These are phyloP conservation scores for Zonitis immaculata DNA, from an alignment of 2,888 invertebrate species.

Conservation along the genomic window DNA sequence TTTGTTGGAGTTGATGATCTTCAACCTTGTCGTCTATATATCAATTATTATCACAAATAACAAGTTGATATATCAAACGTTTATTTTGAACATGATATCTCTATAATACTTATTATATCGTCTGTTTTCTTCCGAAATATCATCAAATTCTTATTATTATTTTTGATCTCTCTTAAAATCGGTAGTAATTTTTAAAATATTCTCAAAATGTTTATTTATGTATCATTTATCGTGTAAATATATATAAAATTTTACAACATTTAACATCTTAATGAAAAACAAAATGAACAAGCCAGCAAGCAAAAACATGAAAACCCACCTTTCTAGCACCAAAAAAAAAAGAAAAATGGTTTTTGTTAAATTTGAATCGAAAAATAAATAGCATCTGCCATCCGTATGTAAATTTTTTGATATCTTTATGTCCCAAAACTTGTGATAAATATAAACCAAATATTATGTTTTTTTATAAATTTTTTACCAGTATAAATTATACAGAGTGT, in stretches of 20 bases:
- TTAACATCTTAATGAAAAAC: constrained; percentile 10
- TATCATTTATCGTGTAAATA: constrained; percentile 12
- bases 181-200: neutral
- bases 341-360: neutral
- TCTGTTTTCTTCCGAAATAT: too few relatives aligned
- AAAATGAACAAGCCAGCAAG: neutral
- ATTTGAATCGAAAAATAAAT: neutral
- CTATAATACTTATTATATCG: too few relatives aligned
- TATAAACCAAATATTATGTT: neutral
- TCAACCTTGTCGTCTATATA: constrained; percentile 1
- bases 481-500: too few relatives aligned
- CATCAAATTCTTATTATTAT: too few relatives aligned
- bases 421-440: neutral
- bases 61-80: neutral
- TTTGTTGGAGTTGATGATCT: neutral
- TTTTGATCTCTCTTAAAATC: too few relatives aligned
- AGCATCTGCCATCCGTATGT: constrained; percentile 14
- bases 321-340: too few relatives aligned
- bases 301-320: neutral
- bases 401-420: neutral
- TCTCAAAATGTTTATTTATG: constrained; percentile 5
- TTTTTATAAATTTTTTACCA: neutral
- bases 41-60: neutral
- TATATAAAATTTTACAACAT: constrained; percentile 10
- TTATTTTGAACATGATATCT: neutral